These are phyloP conservation scores for Lucinisca nassula DNA, from an alignment of 2,888 invertebrate genomes.

Conservation along the genomic window DNA sequence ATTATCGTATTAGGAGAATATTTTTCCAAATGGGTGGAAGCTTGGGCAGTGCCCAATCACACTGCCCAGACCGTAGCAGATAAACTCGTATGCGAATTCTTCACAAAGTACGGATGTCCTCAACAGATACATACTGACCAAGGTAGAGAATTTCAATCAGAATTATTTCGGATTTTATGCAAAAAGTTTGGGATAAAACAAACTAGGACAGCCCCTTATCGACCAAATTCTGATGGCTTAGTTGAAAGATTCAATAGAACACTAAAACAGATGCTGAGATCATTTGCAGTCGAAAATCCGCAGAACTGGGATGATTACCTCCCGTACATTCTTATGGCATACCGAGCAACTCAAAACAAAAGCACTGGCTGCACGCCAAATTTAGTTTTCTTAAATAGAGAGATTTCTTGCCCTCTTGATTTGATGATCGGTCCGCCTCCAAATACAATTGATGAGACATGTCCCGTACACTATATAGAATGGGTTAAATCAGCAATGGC, in stretches of 20 bases:
- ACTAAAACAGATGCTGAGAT: neutral
- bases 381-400: constrained; percentile 53
- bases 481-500: neutral
- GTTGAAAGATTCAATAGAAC: neutral
- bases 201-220: neutral
- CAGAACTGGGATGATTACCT: constrained; percentile 59
- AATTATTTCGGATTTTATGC: neutral
- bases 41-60: neutral
- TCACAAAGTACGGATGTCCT: neutral
- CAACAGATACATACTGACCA: constrained; percentile 7
- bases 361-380: constrained; percentile 50
- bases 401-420: constrained; percentile 20
- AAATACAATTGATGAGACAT: neutral
- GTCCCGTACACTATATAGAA: neutral
- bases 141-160: neutral
- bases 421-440: constrained; percentile 31
- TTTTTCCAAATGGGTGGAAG: constrained; percentile 10
- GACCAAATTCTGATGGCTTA: neutral
- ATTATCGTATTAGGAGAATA: neutral
- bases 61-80: neutral
- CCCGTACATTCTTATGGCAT: constrained; percentile 48
- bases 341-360: constrained; percentile 42
- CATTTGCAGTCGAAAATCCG: constrained; percentile 17
- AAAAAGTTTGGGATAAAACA: neutral
- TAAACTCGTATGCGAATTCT: neutral